These are phyloP conservation scores for Thalassaphorura encarpata DNA, from an alignment of 1,140 invertebrate species.

Conservation along the genomic window DNA sequence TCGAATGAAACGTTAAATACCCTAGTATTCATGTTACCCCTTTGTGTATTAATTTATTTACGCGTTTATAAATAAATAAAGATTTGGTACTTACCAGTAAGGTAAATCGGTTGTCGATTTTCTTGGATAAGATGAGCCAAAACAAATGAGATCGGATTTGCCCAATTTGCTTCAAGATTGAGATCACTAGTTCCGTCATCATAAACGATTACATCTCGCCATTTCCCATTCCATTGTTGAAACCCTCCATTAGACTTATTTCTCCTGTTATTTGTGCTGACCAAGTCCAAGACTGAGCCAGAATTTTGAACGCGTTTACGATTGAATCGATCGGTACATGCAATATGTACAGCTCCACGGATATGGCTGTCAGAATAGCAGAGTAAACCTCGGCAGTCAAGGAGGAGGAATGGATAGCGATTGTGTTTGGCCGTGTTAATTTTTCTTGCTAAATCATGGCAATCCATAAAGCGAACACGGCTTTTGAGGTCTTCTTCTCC, in stretches of 20 bases:
- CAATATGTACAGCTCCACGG: slow-evolving; percentile 60
- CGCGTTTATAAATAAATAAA: not conserved
- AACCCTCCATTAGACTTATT: slow-evolving; percentile 31
- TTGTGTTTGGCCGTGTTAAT: slow-evolving; percentile 18
- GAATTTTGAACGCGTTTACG: slow-evolving; percentile 50
- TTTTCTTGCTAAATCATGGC: slow-evolving; percentile 23
- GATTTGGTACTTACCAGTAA: slow-evolving; percentile 56
- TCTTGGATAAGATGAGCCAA: slow-evolving; percentile 57
- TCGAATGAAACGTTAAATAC: no score
- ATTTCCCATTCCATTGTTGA: slow-evolving; percentile 35
- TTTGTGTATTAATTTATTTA: not conserved
- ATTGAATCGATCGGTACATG: slow-evolving; percentile 63
- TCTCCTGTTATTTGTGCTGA: slow-evolving; percentile 40
- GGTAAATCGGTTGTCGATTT: slow-evolving; percentile 54
- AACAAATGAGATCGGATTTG: slow-evolving; percentile 55
- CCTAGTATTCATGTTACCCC: not conserved
- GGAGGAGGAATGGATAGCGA: slow-evolving; percentile 25
- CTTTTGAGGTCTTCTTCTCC: slow-evolving; percentile 22
- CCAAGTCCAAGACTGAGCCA: slow-evolving; percentile 44
- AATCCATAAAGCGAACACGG: slow-evolving; percentile 19
- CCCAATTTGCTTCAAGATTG: slow-evolving; percentile 43
- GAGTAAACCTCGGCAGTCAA: slow-evolving; percentile 60
- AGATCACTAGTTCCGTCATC: slow-evolving; percentile 53
- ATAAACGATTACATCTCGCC: slow-evolving; percentile 55
- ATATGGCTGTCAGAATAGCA: slow-evolving; percentile 62